These are phyloP conservation scores for Eucriotettix oculatus DNA, from an alignment of 2,888 invertebrate species.

Conservation along the genomic window DNA sequence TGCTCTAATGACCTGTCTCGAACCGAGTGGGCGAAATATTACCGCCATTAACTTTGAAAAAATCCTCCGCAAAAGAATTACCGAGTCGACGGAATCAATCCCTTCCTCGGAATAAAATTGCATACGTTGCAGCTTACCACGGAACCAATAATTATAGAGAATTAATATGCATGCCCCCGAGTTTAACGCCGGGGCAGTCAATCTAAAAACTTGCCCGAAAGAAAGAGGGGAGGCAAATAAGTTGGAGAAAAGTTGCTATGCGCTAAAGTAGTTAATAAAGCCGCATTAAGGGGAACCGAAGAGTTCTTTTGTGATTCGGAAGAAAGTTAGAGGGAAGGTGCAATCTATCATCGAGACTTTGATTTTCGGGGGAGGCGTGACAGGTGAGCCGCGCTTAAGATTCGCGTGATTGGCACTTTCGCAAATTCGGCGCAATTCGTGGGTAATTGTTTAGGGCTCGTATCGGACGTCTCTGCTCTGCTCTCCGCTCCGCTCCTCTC, in stretches of 20 bases:
- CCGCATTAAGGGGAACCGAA: conserved; percentile 14
- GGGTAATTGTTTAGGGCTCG: too few relatives aligned
- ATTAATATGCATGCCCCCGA: conserved; percentile 20
- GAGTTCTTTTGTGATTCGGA: conserved; percentile 14
- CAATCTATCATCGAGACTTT: conserved; percentile 12
- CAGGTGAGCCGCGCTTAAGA: neutral
- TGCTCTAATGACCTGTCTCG: conserved; percentile 21
- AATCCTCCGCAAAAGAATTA: conserved; percentile 16
- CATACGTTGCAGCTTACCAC: conserved; percentile 20
- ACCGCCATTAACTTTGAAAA: conserved; percentile 19
- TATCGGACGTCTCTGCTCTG: too few relatives aligned
- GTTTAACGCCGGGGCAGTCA: conserved; percentile 13
- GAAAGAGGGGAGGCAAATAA: conserved; percentile 8
- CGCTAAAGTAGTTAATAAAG: conserved; percentile 15
- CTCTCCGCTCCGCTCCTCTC: neutral
- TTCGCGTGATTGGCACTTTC: neutral
- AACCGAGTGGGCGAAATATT: conserved; percentile 19
- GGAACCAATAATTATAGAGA: conserved; percentile 18
- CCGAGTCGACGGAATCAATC: conserved; percentile 19
- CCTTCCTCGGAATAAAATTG: conserved; percentile 16
- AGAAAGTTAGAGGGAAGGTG: conserved; percentile 6
- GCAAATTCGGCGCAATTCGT: neutral
- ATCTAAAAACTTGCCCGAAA: conserved; percentile 13
- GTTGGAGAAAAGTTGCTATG: conserved; percentile 13
- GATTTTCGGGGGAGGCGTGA: neutral